Percentiles rank a stretch among this genome's conserved stretches.
Conservation (phyloP, 2,888 invertebrate species). For the Scaptomyza polygonia region DNA sequence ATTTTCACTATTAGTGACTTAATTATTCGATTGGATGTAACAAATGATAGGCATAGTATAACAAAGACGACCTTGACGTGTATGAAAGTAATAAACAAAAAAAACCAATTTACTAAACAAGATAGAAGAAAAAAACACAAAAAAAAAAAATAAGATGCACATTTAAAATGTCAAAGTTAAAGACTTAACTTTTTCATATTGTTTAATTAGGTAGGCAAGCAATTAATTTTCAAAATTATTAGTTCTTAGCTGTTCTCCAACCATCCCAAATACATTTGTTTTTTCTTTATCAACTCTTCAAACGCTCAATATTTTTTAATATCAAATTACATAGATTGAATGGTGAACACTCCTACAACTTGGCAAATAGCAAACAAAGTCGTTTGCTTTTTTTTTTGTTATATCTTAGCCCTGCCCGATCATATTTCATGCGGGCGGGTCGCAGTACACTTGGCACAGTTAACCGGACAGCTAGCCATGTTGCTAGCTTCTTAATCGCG, state of each 20-base stretch:
- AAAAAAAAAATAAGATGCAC: too few species aligned
- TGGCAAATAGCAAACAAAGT: slow-evolving; percentile 36
- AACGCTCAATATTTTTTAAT: slow-evolving; percentile 19
- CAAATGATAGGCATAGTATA: slow-evolving; percentile 32
- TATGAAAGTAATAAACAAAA: slow-evolving; percentile 40
- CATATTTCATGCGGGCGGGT: slow-evolving; percentile 59
- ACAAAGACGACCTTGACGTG: slow-evolving; percentile 40
- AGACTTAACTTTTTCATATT: background rate
- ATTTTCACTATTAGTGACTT: slow-evolving; percentile 33
- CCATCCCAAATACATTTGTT: background rate
- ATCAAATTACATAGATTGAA: slow-evolving; percentile 37
- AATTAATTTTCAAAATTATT: background rate
- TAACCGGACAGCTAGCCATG: slow-evolving; percentile 23
- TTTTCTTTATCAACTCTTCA: background rate
- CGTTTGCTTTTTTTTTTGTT: slow-evolving; percentile 7
- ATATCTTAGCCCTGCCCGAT: slow-evolving; percentile 31
- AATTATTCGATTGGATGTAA: slow-evolving; percentile 47
- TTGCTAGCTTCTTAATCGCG: slow-evolving; percentile 27
- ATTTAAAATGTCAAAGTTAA: slow-evolving; percentile 6
- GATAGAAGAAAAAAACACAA: slow-evolving; percentile 7
- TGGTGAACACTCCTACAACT: slow-evolving; percentile 44
- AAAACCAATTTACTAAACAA: background rate
- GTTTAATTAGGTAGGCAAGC: background rate
- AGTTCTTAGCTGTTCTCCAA: background rate
- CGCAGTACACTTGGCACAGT: slow-evolving; percentile 26